Evolutionary conservation across 2,113 vertebrate species (phyloP), one percentile per base, ranked within the genome.

Genomic region (Lota lota): DNA sequence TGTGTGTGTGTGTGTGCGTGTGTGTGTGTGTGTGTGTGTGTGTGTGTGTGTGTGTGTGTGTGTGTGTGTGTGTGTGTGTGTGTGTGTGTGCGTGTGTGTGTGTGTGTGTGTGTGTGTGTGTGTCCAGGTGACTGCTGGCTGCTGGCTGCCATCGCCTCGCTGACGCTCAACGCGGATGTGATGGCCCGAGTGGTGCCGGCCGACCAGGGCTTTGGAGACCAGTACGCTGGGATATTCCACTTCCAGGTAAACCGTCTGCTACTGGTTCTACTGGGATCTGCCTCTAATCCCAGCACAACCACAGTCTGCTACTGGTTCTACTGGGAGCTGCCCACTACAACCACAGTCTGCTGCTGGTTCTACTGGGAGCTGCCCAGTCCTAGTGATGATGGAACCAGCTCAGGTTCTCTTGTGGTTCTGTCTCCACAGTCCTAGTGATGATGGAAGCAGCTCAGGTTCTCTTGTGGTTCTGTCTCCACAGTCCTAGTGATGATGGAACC

Each of bases 161-260:
- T 93, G 73, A 93, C 92, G 11, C 73, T 92, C 4, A 89, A 93
- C 20, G 82, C 91, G 50, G 78, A 79, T 4, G 84, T 93, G 62
- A 69, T 91, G 84, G 86, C 86, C n/a, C 69, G 91, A 61, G 92
- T 93, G 0, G 88, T 92, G 7, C 92, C 91, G 12, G 6, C 14
- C 0, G 83, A 79, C 60, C 92, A 93, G 83, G 64, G 63, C 70
- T 93, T 92, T 21, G 79, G 66, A 0, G 66, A 76, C 1, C 20
- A 68, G 66, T 93, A 93, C 10, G 90, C 90, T 0, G 92, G 92
- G 18, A 92, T 93, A 67, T 93, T 93, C 24, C 92, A 93, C 85
- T 93, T 93, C 73, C 90, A 92, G 90, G 92, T 93, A 75, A 21
- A 62, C 68, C n/a, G 28, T 33, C 28, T 33, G 28, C 28, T 33